Base-by-base conservation (phyloP, 2,888 invertebrate genomes). In the Callinectes sapidus region DNA sequence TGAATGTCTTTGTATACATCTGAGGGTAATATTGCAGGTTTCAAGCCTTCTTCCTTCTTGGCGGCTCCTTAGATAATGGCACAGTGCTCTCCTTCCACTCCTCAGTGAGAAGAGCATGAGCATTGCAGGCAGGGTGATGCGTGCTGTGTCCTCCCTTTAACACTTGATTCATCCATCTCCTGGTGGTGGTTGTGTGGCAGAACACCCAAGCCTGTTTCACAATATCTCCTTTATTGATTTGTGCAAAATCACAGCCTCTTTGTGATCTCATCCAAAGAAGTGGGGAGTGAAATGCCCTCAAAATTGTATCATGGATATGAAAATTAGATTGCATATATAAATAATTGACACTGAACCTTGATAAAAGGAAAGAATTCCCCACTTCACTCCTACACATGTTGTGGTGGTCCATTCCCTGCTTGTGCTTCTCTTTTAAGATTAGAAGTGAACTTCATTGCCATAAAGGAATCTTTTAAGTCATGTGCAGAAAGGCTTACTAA, bases 51-150 rank as follows among this genome's bases (percentile, higher is more conserved):
- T 89, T 32, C 91, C 91, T 91, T 91, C 91, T 39, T 92, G 91
- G 91, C 91, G 91, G 35, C 89, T 92, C 35, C 91, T 92, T 92
- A 92, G 91, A 92, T 92, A 92, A 89, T 92, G 81, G 85, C 42
- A n/a, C 32, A 85, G 54, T 54, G 85, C 90, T 85, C 85, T 48
- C 61, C 90, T 35, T 35, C 32, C 55, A 13, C 42, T 85, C 8
- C 18, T 54, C 71, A 39, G 55, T 23, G 89, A 81, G 91, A 77
- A 48, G 66, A 81, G 23, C n/a, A n/a, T n/a, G n/a, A n/a, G n/a
- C 81, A 89, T 77, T 85, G 55, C 91, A 92, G 91, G 91, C 91
- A 92, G 91, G 91, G 71, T 55, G 14, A 39, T 71, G 48, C 48
- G 66, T 91, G 91, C 35, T 35, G 81, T 81, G 81, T 81, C 81